Evolutionary conservation across 2,888 invertebrate genomes (phyloP), one percentile per base, ranked within the genome.

Genomic region (Eudemis profundana): DNA sequence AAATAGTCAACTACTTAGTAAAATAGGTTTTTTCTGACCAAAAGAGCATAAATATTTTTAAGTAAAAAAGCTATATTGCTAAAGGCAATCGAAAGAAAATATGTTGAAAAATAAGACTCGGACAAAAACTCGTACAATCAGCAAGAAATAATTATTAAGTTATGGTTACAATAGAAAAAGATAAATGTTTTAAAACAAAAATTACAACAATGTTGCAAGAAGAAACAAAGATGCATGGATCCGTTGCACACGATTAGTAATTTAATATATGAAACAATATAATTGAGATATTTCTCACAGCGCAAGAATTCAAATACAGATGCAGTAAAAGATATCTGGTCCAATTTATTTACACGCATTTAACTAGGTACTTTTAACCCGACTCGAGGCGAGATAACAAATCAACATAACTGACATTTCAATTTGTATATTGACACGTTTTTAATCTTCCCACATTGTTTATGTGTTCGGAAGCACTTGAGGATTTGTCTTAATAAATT

Each of bases 371-470:
- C 78, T 80, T 74, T 76, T 76, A 72, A 74, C 65, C 75, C 83
- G 83, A 83, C 81, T 78, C 74, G 72, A 76, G 79, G 78, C 81
- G 74, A 74, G 77, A 74, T 69, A 80, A 89, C 90, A 91, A 90
- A 91, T 91, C 89, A 90, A 87, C 86, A 75, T 74, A 70, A 76
- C 82, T 89, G 90, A 90, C 90, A 78, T 89, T 89, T 90, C 90
- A 90, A 90, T 91, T 90, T 86, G 82, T 86, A 78, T 85, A 87
- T 90, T 87, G 89, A 90, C 89, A 87, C 84, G 86, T 87, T 87
- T 88, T 86, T 90, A 90, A 91, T 91, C 86, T 86, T 85, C 78
- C 74, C 69, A 69, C 76, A 86, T 87, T 89, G 88, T 90, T 85
- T 87, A 86, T 89, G 77, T 66, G 81, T 86, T 89, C 90, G 84